Conservation (phyloP, 2,797 vertebrate genomes). For the Clarias pachynema region DNA sequence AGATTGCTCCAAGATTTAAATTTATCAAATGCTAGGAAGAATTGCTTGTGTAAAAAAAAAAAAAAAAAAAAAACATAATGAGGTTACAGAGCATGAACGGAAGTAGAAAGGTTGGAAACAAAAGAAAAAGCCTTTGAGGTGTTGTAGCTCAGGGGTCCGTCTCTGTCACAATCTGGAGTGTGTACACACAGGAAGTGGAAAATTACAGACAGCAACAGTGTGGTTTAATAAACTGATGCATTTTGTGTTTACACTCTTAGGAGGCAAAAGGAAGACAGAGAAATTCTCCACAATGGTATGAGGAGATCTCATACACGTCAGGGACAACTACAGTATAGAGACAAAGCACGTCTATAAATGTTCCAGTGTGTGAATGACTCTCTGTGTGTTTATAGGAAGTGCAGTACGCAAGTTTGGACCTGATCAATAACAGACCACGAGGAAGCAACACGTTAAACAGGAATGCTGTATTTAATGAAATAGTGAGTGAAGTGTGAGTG, state of each 20-base stretch:
- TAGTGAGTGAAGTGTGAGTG: background rate
- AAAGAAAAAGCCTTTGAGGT: background rate
- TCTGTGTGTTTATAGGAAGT: conserved; percentile 34
- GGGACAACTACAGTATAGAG: background rate
- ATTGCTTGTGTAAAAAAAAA: too few species aligned
- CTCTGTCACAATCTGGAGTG: background rate
- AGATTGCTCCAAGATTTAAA: background rate
- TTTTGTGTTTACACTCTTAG: conserved; percentile 3
- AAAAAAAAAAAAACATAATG: too few species aligned
- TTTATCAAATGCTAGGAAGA: background rate
- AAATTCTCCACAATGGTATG: background rate
- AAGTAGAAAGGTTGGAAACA: background rate
- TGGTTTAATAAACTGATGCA: background rate
- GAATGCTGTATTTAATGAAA: background rate
- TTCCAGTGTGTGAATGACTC: background rate
- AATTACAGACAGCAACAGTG: background rate
- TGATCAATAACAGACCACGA: background rate
- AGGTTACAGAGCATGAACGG: background rate
- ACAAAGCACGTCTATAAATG: background rate
- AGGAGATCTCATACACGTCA: background rate
- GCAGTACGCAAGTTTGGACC: conserved; percentile 40
- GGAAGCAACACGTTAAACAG: background rate
- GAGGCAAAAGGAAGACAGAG: conserved; percentile 12
- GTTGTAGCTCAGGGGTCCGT: background rate
- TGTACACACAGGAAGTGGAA: background rate